Evolutionary conservation across 2,797 vertebrate species (phyloP), one percentile per base, ranked within the genome.

Genomic region (Lepus townsendii): DNA sequence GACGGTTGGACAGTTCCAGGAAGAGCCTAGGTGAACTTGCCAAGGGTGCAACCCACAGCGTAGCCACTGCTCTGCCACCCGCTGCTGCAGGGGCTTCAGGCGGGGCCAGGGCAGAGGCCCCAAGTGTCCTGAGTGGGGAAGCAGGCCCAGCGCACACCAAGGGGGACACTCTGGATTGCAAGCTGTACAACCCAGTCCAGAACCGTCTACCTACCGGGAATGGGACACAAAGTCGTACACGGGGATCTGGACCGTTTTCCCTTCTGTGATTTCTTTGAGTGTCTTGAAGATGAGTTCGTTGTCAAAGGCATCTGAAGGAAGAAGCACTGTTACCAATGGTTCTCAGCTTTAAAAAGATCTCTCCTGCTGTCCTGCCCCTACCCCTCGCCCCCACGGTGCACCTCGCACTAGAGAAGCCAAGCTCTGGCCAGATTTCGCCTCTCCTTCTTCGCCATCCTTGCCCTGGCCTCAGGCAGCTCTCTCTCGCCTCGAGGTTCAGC

Each of bases 161-260:
- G 52, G 62, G 35, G 47, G 11, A 24, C 1, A 3, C 24, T 47
- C 17, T n/a, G 35, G 9, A 19, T 24, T 10, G 5, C 79, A 17
- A 0, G 0, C 0, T 38, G 63, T 38, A 80, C 72, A 20, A 42
- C 1, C 32, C n/a, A 4, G 66, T 52, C 17, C 75, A 4, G 1
- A 0, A 75, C 42, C 32, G 83, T 77, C 86, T 87, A 95, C 98
- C 98, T 97, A 99, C 99, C 99, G 99, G 97, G 99, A 99, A 98
- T 99, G 99, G 95, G 98, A 99, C 96, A 99, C 99, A 97, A 99
- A 99, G 98, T 99, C 99, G 92, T 99, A 99, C 90, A 99, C 99
- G 0, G 99, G 99, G 87, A 99, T 99, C 98, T 99, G 99, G 91
- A 99, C 99, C 0, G 99, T 99, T 96, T 99, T 98, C 82, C 99